These are phyloP conservation scores for Muscicapa striata DNA, from an alignment of 2,797 vertebrate genomes.

Conservation along the genomic window DNA sequence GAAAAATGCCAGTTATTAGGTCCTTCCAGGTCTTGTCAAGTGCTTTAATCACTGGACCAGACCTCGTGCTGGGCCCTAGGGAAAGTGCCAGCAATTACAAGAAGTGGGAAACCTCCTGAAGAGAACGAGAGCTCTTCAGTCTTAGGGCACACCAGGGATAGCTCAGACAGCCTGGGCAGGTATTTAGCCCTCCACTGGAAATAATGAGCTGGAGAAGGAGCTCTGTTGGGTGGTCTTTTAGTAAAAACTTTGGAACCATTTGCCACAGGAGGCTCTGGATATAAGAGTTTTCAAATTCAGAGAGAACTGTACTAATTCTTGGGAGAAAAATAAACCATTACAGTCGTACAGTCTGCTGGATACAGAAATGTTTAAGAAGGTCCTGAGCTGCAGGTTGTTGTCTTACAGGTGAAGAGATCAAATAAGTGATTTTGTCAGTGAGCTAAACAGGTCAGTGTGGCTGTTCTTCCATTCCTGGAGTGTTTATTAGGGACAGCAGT, in stretches of 20 bases:
- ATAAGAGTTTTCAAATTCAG: neutral
- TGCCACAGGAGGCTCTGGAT: too few species aligned
- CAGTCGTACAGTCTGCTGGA: neutral
- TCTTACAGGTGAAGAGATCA: neutral
- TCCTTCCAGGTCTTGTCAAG: neutral
- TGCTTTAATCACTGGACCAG: neutral
- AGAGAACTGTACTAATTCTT: neutral
- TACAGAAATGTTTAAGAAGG: neutral
- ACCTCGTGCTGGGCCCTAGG: neutral
- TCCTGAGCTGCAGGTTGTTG: neutral
- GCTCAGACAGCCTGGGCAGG: neutral
- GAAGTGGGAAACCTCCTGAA: neutral
- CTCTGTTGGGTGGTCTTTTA: neutral
- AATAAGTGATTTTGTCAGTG: neutral
- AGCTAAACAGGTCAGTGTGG: neutral
- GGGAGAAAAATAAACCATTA: neutral
- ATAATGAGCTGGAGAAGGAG: neutral
- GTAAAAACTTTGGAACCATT: neutral
- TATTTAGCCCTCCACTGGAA: neutral
- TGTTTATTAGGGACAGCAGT: neutral
- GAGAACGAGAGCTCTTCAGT: neutral
- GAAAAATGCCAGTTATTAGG: neutral
- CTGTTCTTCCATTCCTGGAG: neutral
- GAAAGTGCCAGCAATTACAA: neutral
- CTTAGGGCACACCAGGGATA: neutral